phyloP scores from a whole-genome alignment of 2,113 vertebrate species.

The Dasyurus viverrinus region DNA sequence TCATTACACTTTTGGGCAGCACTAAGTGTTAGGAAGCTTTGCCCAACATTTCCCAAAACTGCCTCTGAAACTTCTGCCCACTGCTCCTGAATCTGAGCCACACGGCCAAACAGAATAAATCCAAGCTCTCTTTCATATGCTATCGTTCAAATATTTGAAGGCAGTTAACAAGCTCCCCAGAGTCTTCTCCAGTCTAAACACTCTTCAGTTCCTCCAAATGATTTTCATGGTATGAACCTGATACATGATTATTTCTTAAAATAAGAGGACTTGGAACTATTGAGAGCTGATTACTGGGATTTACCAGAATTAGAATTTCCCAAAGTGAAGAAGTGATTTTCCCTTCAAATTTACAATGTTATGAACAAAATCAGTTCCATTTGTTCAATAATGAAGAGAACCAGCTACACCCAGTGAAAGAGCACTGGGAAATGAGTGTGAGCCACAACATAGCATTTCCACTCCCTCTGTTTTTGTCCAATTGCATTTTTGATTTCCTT shows the following conservation, averaged over 20 bases:
- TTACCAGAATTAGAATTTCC: constrained; percentile 30
- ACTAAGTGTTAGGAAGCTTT: neutral
- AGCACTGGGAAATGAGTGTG: too few species aligned
- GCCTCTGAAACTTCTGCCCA: neutral
- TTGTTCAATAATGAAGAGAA: too few species aligned
- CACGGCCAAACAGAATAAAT: neutral
- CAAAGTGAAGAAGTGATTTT: constrained; percentile 41
- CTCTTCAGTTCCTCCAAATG: neutral
- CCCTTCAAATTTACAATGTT: neutral
- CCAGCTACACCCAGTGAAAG: too few species aligned
- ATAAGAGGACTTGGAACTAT: neutral
- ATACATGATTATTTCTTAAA: neutral
- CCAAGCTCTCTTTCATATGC: neutral
- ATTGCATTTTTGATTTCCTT: too few species aligned
- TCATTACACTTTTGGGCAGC: neutral
- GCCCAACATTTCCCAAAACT: neutral
- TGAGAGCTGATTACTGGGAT: constrained; percentile 43
- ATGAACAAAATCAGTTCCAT: too few species aligned
- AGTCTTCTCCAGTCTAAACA: neutral
- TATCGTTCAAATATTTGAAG: neutral
- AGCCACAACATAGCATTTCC: too few species aligned
- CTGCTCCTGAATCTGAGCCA: neutral
- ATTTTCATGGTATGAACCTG: neutral
- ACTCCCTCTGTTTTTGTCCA: too few species aligned
- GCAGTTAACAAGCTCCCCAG: neutral